These are phyloP conservation scores for Ceyx erithaca DNA, from an alignment of 2,797 vertebrate species.

Conservation along the genomic window DNA sequence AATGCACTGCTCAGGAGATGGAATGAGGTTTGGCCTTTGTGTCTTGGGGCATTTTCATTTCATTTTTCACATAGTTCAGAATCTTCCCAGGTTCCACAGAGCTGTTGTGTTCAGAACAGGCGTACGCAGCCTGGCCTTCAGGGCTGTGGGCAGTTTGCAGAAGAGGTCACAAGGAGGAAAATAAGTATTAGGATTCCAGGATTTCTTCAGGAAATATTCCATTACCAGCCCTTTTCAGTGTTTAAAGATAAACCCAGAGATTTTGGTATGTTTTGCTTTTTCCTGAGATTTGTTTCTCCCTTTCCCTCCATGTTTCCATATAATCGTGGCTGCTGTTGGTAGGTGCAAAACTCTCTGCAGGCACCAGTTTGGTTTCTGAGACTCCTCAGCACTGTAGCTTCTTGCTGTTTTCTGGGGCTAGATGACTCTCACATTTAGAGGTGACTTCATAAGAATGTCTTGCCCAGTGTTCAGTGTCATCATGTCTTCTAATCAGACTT, in stretches of 20 bases:
- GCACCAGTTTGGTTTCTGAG: neutral
- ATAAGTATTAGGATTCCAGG: neutral
- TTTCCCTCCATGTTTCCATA: neutral
- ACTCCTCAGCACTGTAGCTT: neutral
- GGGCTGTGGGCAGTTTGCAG: neutral
- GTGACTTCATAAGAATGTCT: neutral
- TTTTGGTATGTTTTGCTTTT: neutral
- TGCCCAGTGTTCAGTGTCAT: neutral
- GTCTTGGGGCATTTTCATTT: neutral
- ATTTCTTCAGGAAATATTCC: neutral
- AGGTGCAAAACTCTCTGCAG: neutral
- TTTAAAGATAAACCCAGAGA: neutral
- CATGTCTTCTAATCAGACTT: neutral
- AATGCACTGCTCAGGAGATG: neutral
- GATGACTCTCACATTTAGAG: neutral
- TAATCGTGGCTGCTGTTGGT: neutral
- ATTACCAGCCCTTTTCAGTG: neutral
- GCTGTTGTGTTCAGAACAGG: neutral
- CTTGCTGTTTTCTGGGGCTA: neutral
- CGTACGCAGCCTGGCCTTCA: rapidly evolving
- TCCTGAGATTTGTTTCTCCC: neutral
- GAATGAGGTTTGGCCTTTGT: neutral
- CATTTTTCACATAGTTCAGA: neutral
- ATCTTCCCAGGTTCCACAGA: neutral
- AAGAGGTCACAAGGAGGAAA: neutral